phyloP scores from a whole-genome alignment of 2,888 invertebrate species.

The Molorchus minor region DNA sequence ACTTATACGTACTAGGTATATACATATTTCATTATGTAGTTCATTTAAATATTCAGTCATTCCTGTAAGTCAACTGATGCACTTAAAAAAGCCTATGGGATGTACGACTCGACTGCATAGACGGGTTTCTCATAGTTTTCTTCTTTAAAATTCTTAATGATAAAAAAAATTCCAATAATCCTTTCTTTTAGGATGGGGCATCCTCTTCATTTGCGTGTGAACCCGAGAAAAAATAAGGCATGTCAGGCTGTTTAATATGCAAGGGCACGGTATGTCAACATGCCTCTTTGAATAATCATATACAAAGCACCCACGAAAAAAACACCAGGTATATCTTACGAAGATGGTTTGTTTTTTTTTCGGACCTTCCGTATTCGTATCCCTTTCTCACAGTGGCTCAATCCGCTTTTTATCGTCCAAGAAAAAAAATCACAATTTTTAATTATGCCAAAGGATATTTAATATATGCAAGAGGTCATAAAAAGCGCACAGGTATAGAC shows the following conservation, averaged over 20 bases:
- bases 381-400: conserved; percentile 57
- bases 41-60: too few relatives aligned
- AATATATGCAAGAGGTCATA: conserved; percentile 38
- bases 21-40: too few relatives aligned
- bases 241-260: conserved; percentile 61
- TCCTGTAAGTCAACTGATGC: too few relatives aligned
- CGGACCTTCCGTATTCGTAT: conserved; percentile 52
- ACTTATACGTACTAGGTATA: too few relatives aligned
- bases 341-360: conserved; percentile 53
- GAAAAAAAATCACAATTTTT: conserved; percentile 56
- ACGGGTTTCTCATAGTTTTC: too few relatives aligned
- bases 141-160: conserved; percentile 19
- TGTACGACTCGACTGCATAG: too few relatives aligned
- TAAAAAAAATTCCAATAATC: conserved; percentile 30
- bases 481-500: conserved; percentile 46
- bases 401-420: conserved; percentile 43
- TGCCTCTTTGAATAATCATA: conserved; percentile 53
- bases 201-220: conserved; percentile 59
- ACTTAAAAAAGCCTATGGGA: too few relatives aligned
- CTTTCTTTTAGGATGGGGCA: conserved; percentile 20
- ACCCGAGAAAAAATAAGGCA: conserved; percentile 57
- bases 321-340: conserved; percentile 58
- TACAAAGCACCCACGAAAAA: conserved; percentile 60
- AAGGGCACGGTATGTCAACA: conserved; percentile 63
- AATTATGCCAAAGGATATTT: conserved; percentile 49